Conservation (phyloP, 1,140 invertebrate genomes). For the Sarcophaga bullata region DNA sequence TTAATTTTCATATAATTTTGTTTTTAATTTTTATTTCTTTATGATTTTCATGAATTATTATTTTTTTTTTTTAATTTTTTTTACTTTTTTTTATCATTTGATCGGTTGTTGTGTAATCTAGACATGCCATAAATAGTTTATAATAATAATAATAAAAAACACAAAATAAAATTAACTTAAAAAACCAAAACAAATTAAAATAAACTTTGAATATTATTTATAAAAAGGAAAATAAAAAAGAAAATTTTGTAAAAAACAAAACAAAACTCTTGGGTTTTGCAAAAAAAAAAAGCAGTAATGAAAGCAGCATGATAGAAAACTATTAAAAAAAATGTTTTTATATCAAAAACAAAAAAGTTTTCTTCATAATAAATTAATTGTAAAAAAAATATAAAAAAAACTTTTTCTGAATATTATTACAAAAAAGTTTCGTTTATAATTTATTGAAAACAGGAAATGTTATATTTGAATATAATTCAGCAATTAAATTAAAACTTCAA, state of each 20-base stretch:
- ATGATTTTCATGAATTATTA: neutral
- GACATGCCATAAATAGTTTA: neutral
- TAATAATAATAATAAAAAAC: neutral
- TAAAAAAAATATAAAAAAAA: neutral
- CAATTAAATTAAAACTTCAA: too few species aligned
- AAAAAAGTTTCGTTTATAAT: too few species aligned
- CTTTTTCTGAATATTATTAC: too few species aligned
- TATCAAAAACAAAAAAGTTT: neutral
- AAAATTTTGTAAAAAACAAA: neutral
- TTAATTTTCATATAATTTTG: neutral
- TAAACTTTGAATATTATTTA: neutral
- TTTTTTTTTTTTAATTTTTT: neutral
- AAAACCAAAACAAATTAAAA: neutral
- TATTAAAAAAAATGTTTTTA: neutral
- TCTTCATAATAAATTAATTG: neutral
- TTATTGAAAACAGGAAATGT: too few species aligned
- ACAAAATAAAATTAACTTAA: neutral
- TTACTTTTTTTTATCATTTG: neutral
- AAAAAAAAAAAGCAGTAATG: neutral
- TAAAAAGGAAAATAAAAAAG: too few species aligned
- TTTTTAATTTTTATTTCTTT: neutral
- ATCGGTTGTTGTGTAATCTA: slow-evolving; percentile 1
- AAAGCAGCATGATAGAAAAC: neutral
- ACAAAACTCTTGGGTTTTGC: neutral
- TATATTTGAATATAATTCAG: too few species aligned